A percentile compares a stretch with the other conserved stretches of the same genome.
Evolutionary conservation across 2,888 invertebrate genomes (phyloP).

Genomic region (Agriopis leucophaearia): DNA sequence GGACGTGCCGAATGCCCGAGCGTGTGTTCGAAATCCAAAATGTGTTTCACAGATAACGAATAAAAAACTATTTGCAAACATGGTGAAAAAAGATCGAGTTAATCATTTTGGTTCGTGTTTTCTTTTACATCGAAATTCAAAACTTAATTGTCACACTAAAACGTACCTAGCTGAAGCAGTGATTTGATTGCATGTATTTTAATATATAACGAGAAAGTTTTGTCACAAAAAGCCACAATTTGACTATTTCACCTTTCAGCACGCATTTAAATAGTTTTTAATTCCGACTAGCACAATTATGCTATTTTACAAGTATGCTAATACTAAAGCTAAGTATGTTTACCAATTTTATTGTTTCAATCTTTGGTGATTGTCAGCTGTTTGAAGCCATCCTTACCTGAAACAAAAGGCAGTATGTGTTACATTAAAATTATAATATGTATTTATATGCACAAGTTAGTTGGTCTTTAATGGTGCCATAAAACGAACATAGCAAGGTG

Average conservation of each 20-base stretch:
- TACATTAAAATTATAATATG: conserved; percentile 7
- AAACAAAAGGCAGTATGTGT: conserved; percentile 49
- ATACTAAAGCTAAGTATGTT: not conserved
- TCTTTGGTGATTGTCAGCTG: not conserved
- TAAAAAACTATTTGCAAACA: conserved; percentile 72
- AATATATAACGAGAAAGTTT: too few species aligned
- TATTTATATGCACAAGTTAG: too few species aligned
- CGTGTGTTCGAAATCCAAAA: conserved; percentile 71
- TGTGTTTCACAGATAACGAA: conserved; percentile 63
- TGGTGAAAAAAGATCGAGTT: conserved; percentile 56
- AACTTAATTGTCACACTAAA: not conserved
- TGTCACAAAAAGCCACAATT: too few species aligned
- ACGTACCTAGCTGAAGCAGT: too few species aligned
- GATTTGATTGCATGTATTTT: too few species aligned
- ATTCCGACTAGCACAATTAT: too few species aligned
- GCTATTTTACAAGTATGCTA: too few species aligned
- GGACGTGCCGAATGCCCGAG: conserved; percentile 66
- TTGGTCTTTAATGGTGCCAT: too few species aligned
- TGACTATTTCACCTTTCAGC: too few species aligned
- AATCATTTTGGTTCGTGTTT: conserved; percentile 8
- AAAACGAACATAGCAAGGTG: too few species aligned
- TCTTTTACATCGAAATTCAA: not conserved
- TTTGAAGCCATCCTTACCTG: conserved; percentile 59
- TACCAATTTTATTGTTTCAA: not conserved
- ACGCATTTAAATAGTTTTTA: too few species aligned